phyloP scores from a whole-genome alignment of 1,140 invertebrate species.

The Lepidurus packardi region DNA sequence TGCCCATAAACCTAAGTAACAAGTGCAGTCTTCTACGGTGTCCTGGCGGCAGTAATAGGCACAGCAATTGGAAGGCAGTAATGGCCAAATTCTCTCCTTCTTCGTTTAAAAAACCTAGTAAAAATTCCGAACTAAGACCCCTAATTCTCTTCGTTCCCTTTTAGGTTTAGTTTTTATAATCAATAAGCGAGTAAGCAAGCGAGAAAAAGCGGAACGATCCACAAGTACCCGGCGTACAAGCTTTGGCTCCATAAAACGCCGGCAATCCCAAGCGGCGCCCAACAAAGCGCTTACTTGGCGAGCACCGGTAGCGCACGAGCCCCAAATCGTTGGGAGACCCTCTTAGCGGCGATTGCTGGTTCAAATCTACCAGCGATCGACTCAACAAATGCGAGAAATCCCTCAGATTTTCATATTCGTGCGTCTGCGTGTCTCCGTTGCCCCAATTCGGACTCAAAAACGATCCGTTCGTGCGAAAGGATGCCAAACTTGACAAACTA shows the following conservation, averaged over 20 bases:
- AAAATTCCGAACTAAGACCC: neutral
- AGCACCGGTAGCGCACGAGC: conserved; percentile 26
- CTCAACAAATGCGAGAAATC: neutral
- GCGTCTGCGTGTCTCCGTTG: neutral
- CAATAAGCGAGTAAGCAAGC: neutral
- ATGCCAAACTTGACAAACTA: conserved; percentile 24
- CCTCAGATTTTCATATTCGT: conserved; percentile 27
- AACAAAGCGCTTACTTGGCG: conserved; percentile 32
- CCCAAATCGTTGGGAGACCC: conserved; percentile 14
- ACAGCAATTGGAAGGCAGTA: conserved; percentile 31
- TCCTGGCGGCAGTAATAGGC: conserved; percentile 34
- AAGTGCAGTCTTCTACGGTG: conserved; percentile 35
- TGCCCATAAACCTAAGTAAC: conserved; percentile 35
- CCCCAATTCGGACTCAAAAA: neutral
- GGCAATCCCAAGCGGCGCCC: conserved; percentile 30
- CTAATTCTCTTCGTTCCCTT: too few species aligned
- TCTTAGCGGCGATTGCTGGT: neutral
- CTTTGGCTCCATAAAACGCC: conserved; percentile 31
- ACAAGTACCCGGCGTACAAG: conserved; percentile 30
- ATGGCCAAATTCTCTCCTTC: conserved; percentile 29
- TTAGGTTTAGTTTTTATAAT: neutral
- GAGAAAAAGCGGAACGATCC: conserved; percentile 21
- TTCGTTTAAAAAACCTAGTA: conserved; percentile 23
- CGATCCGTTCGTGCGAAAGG: conserved; percentile 15
- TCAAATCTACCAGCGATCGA: neutral